Conservation (phyloP, 2,888 invertebrate species). For the Drosophila colorata region DNA sequence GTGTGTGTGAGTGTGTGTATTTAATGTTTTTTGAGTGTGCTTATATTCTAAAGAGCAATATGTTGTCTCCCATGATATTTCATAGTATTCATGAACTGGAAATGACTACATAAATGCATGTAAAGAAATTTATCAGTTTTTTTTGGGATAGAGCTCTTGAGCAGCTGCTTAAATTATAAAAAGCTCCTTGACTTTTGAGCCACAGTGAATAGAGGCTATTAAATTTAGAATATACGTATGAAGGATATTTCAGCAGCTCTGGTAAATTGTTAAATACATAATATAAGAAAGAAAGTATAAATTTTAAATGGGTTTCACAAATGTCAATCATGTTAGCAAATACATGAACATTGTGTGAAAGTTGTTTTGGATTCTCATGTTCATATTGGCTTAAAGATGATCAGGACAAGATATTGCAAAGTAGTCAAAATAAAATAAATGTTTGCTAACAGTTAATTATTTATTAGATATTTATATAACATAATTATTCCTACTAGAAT, state of each 20-base stretch:
- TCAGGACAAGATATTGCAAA: too few species aligned
- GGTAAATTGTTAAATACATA: too few species aligned
- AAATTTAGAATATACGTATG: not conserved
- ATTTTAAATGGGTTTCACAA: not conserved
- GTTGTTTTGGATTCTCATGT: too few species aligned
- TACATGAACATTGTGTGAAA: too few species aligned
- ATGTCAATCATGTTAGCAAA: not conserved
- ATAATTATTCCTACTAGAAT: too few species aligned
- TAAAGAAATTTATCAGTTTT: slow-evolving; percentile 38
- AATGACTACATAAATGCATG: slow-evolving; percentile 45
- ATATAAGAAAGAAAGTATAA: not conserved
- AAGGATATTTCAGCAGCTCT: too few species aligned
- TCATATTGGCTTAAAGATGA: too few species aligned
- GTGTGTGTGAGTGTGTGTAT: slow-evolving; percentile 23
- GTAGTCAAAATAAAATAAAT: too few species aligned
- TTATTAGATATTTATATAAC: too few species aligned
- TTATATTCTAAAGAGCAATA: slow-evolving; percentile 42
- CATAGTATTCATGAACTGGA: slow-evolving; percentile 51
- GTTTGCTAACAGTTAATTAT: too few species aligned
- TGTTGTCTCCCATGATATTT: slow-evolving; percentile 31
- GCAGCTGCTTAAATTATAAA: slow-evolving; percentile 6
- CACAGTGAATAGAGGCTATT: not conserved
- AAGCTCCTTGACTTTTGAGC: not conserved
- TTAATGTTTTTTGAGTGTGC: slow-evolving; percentile 46
- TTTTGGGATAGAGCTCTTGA: slow-evolving; percentile 1